Evolutionary conservation across 2,113 vertebrate species (phyloP).

Genomic region (Platanista minor): DNA sequence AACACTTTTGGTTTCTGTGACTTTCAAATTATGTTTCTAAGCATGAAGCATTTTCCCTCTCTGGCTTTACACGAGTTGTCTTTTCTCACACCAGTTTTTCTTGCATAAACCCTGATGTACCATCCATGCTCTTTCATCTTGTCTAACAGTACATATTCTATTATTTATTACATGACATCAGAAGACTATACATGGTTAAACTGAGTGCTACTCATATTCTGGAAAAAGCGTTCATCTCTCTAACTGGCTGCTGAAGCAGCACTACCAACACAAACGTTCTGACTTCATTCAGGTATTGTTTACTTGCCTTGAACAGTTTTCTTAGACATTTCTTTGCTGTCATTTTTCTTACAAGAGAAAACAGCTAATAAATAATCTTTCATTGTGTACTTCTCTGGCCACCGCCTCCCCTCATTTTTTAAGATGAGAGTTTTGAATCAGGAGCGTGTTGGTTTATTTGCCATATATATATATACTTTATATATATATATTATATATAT

Average conservation of each 20-base stretch:
- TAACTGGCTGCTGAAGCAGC: not conserved
- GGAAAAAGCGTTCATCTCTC: not conserved
- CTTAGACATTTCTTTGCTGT: not conserved
- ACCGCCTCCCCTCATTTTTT: not conserved
- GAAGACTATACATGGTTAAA: not conserved
- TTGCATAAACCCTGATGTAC: not conserved
- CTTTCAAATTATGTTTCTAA: not conserved
- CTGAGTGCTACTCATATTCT: not conserved
- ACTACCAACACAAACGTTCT: not conserved
- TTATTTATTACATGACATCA: not conserved
- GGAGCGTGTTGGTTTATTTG: not conserved
- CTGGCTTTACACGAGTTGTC: not conserved
- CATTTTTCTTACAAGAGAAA: not conserved
- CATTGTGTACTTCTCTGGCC: not conserved
- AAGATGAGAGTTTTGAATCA: conserved; percentile 8
- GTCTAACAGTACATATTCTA: not conserved
- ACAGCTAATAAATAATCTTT: conserved; percentile 39
- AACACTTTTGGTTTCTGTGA: not conserved
- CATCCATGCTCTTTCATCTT: not conserved
- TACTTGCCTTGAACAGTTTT: conserved; percentile 31
- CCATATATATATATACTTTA: not conserved
- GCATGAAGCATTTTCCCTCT: not conserved
- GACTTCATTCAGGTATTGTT: not conserved
- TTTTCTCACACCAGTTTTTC: conserved; percentile 1
- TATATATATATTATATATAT: not conserved